Evolutionary conservation across 2,113 vertebrate species (phyloP), one percentile per base, ranked within the genome.

Genomic region (Podarcis raffonei): DNA sequence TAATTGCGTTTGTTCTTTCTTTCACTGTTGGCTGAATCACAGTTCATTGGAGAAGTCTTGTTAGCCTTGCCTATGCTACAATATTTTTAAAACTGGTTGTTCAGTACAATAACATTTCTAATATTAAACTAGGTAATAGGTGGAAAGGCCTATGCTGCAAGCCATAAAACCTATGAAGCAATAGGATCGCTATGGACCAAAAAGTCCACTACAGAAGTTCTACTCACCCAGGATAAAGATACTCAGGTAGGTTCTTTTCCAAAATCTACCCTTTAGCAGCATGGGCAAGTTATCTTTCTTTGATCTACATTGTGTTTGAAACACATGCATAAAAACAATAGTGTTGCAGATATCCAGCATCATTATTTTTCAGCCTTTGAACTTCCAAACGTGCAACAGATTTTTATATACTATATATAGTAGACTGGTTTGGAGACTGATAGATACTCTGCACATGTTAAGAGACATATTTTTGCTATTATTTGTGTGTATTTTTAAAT

Each of bases 101-200:
- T 66, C 89, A 66, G 86, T 69, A 37, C 48, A 62, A 62, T 77
- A 78, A 59, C 1, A 0, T 75, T 81, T 93, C 84, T 89, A 0
- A 88, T 88, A 57, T 93, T 92, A 84, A 90, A 88, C 69, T 5
- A 97, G 97, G 90, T 97, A 66, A 93, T 95, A 25, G 96, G 95
- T 66, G 94, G 94, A 30, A 97, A 95, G 88, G 39, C 96, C 35
- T 96, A 96, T 83, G 89, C 95, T 92, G 96, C 91, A 0, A 96
- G 97, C 69, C 95, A 95, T 87, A 95, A 96, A 94, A 96, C 94
- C 92, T 95, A 93, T 20, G 94, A 96, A 81, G 85, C 95, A 4
- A 85, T 96, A 68, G 95, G 96, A 15, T 98, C 97, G 0, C 95
- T 98, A 5, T 94, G 98, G 96, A 86, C 95, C 89, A 86, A 95